Evolutionary conservation across 2,113 vertebrate species (phyloP), one percentile per base, ranked within the genome.

Genomic region (Phaethornis superciliosus): DNA sequence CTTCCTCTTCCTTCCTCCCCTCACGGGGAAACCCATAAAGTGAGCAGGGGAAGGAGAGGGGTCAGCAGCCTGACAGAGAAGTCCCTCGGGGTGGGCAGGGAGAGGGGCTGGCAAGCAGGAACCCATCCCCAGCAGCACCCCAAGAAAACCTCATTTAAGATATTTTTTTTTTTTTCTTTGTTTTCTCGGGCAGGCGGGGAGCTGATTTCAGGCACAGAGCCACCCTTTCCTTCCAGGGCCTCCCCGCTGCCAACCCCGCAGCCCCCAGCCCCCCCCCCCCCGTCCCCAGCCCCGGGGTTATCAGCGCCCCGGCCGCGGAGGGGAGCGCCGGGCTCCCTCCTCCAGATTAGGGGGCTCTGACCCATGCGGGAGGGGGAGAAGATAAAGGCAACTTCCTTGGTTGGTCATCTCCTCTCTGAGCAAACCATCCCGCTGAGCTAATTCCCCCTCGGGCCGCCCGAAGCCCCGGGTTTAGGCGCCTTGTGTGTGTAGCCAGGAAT

Each of bases 201-300:
- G 30, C 47, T 52, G 78, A 27, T 35, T 12, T 4, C 56, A 80
- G 62, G 58, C 18, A 1, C 62, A 21, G 96, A 93, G 47, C 85
- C 93, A 91, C 92, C 95, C 85, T 80, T 96, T 95, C 96, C 95
- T 95, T 85, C 19, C 93, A 88, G 70, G 78, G 65, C 92, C 95
- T 9, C 69, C 87, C 27, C 7, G 5, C 63, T 28, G 93, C 75
- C 82, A 17, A 52, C 33, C 76, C 91, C 33, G 3, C 93, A 92
- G 93, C 78, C 85, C 93, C 87, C 52, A 28, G 7, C 15, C 70
- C 71, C 27, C 69, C 70, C 47, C 12, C 7, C 8, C 28, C 83
- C 30, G 30, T n/a, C 35, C 51, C 81, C 55, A 49, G 22, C 47
- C 47, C 47, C 22, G 22, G 65, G 89, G 90, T 94, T 95, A 94